Percentiles rank a stretch among this genome's conserved stretches.
Evolutionary conservation across 2,113 vertebrate species (phyloP).

Genomic region (Saguinus midas): DNA sequence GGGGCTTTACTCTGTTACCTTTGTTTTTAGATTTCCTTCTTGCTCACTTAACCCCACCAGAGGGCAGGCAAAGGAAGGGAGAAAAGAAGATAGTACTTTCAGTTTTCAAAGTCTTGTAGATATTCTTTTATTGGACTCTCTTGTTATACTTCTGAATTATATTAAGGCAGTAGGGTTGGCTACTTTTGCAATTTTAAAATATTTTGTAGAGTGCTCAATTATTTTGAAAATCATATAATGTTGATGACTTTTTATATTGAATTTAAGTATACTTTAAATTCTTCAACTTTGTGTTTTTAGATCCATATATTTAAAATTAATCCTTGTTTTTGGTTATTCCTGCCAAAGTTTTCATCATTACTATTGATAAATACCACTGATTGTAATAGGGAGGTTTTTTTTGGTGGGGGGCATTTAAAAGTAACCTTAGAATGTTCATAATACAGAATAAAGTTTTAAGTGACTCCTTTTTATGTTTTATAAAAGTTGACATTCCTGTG

Average conservation of each 20-base stretch:
- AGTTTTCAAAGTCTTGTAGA: not conserved
- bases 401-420: not conserved
- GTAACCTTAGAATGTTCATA: not conserved
- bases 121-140: not conserved
- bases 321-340: not conserved
- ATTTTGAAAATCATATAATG: not conserved
- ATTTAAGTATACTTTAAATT: constrained; percentile 16
- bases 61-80: constrained; percentile 58
- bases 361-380: not conserved
- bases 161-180: not conserved
- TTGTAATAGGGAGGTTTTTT: not conserved
- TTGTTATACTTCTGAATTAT: not conserved
- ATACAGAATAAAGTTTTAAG: constrained; percentile 10
- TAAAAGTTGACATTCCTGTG: constrained; percentile 37
- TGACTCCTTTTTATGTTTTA: not conserved
- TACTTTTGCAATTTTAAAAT: not conserved
- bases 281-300: constrained; percentile 12
- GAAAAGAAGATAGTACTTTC: not conserved
- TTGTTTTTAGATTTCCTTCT: not conserved
- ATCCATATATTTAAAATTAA: not conserved
- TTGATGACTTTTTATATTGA: not conserved
- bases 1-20: not conserved
- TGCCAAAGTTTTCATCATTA: not conserved
- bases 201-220: not conserved
- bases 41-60: constrained; percentile 17